These are phyloP conservation scores for Lynx canadensis DNA, from an alignment of 2,113 vertebrate species.

Conservation along the genomic window DNA sequence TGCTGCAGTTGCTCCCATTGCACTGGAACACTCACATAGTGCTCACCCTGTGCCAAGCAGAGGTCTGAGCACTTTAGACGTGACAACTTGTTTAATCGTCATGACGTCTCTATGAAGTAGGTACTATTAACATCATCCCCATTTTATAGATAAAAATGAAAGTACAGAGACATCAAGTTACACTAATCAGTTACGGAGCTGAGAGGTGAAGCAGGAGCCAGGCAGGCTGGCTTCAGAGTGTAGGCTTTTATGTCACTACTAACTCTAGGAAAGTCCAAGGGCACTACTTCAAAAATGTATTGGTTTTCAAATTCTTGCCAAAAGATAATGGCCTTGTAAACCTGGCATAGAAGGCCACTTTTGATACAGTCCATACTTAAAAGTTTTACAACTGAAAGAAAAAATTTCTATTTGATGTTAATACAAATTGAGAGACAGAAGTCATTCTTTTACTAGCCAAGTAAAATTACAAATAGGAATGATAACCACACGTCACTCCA, in stretches of 20 bases:
- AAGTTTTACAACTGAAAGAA: constrained; percentile 6
- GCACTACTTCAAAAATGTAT: background rate
- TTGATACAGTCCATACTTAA: background rate
- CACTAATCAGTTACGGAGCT: background rate
- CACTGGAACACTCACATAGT: background rate
- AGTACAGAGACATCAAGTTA: background rate
- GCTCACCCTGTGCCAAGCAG: background rate
- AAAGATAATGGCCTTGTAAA: constrained; percentile 21
- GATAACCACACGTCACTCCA: background rate
- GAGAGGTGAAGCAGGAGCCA: background rate
- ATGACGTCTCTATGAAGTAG: background rate
- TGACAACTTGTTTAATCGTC: background rate
- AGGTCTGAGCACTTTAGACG: background rate
- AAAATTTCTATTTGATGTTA: constrained; percentile 8
- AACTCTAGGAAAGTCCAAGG: background rate
- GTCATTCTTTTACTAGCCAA: background rate
- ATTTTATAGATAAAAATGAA: background rate
- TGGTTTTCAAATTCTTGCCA: constrained; percentile 27
- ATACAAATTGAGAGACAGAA: constrained; percentile 3
- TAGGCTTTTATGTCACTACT: background rate
- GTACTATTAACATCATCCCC: background rate
- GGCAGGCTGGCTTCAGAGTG: background rate
- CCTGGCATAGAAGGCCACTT: background rate
- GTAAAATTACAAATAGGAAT: constrained; percentile 22
- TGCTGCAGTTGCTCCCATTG: background rate